Evolutionary conservation across 2,113 vertebrate genomes (phyloP).

Genomic region (Ctenomys sociabilis): DNA sequence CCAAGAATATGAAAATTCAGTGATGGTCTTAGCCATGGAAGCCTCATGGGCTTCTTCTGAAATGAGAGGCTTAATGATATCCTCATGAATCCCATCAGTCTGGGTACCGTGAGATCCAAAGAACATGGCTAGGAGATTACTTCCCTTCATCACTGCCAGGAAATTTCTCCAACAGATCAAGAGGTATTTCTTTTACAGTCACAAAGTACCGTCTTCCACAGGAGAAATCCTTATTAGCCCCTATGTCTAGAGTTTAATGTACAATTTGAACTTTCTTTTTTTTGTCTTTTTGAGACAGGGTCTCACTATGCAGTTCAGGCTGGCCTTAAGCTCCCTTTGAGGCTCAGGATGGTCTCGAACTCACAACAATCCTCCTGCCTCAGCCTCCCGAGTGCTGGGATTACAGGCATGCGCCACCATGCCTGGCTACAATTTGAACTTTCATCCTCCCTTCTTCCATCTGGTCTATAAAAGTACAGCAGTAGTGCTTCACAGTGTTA

Average conservation of each 20-base stretch:
- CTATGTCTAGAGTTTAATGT: not conserved
- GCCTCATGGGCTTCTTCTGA: not conserved
- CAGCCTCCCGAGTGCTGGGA: too few relatives aligned
- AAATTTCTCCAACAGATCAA: constrained; percentile 11
- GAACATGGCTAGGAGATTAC: not conserved
- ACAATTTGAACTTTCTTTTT: not conserved
- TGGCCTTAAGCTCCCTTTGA: too few relatives aligned
- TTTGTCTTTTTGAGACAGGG: too few relatives aligned
- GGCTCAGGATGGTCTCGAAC: too few relatives aligned
- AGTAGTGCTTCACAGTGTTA: not conserved
- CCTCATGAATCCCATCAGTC: not conserved
- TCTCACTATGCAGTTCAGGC: too few relatives aligned
- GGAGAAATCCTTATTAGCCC: not conserved
- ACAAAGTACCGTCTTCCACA: not conserved
- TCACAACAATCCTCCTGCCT: too few relatives aligned
- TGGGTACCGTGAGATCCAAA: constrained; percentile 6
- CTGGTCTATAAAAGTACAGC: not conserved
- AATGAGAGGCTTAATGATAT: not conserved
- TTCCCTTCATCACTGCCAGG: not conserved
- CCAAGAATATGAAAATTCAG: not conserved
- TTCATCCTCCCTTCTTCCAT: not conserved
- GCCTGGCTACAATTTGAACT: constrained; percentile 8
- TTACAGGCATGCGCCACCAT: too few relatives aligned
- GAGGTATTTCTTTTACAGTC: not conserved
- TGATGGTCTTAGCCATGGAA: not conserved